Evolutionary conservation across 1,140 invertebrate species (phyloP), one percentile per base, ranked within the genome.

Genomic region (Elymnias hypermnestra): DNA sequence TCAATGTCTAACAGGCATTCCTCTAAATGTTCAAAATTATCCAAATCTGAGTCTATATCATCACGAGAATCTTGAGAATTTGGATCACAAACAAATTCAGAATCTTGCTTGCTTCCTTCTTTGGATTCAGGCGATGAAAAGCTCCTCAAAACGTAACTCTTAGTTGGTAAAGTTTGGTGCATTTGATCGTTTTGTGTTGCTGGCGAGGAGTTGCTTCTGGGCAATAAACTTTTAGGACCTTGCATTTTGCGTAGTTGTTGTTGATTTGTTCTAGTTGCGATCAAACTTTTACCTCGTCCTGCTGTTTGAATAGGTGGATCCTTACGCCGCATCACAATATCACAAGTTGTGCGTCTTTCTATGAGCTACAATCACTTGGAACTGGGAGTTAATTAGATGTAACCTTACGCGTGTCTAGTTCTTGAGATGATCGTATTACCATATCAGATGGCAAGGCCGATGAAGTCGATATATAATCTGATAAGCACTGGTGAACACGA

Each of bases 1-100:
- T 85, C 82, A 14, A 83, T 82, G 50, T 83, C 79, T 8, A 83
- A 53, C 13, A 85, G 73, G n/a, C 64, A 63, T 33, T 85, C 82
- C 33, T 83, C 78, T 43, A 85, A 78, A 38, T 74, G 69, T 45
- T 83, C 78, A 47, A 72, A 82, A 36, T 73, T 75, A 9, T 84
- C 81, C 5, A 75, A 59, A 62, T 85, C 82, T n/a, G 77, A 81
- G 36, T 85, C 82, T 9, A 82, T 31, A 49, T 85, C 82, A 17
- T 58, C 68, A 55, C 64, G 69, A 1, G 79, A 82, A 3, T 63
- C 67, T 5, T 74, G 68, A 5, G 57, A 49, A 45, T 73, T 79
- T 2, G 77, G 61, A 26, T 57, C 48, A 50, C 68, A 72, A 43
- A 72, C 72, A 0, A 59, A 66, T 40, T 82, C 70, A 0, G 72